phyloP scores from a whole-genome alignment of 2,113 vertebrate species.

The Diadophis punctatus region DNA sequence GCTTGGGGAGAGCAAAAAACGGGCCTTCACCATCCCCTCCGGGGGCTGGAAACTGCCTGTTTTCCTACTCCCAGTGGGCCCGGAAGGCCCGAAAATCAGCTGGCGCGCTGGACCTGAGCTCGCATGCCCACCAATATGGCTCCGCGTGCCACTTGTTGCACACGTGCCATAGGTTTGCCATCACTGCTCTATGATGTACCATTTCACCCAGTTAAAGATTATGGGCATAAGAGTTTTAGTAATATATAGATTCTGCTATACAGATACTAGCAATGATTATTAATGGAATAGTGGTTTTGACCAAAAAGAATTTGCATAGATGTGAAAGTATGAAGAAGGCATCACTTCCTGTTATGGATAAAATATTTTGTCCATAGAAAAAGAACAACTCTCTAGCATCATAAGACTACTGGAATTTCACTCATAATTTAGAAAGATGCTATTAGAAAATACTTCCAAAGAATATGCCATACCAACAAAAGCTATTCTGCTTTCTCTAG shows the following conservation, averaged over 20 bases:
- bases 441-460: neutral
- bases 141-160: too few species aligned
- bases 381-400: neutral
- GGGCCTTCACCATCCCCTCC: too few species aligned
- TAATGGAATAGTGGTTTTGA: neutral
- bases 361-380: neutral
- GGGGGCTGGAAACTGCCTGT: too few species aligned
- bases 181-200: neutral
- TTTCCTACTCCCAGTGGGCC: too few species aligned
- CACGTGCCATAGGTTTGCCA: too few species aligned
- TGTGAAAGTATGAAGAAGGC: neutral
- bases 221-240: neutral
- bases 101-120: too few species aligned
- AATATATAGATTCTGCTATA: neutral
- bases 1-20: too few species aligned
- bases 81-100: too few species aligned
- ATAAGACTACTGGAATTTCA: neutral
- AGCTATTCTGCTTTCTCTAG: neutral
- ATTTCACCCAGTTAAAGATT: neutral
- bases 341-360: neutral
- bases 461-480: neutral
- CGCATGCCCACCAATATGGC: too few species aligned
- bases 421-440: neutral
- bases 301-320: neutral
- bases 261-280: neutral